phyloP scores from a whole-genome alignment of 1,140 invertebrate genomes.

The Lordiphosa stackelbergi region DNA sequence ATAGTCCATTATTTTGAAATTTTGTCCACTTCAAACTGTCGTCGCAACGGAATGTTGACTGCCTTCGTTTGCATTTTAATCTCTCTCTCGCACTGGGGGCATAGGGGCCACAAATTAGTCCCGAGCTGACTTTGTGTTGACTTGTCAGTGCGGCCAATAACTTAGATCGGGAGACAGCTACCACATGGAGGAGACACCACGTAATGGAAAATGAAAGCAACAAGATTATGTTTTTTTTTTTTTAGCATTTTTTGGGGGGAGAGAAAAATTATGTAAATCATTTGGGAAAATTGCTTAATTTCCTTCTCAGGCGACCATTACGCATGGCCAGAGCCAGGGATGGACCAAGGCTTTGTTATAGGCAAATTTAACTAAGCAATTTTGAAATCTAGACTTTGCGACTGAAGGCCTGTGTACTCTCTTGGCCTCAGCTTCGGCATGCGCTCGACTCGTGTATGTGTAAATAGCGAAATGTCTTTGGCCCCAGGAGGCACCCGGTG shows the following conservation, averaged over 20 bases:
- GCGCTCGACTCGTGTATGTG: no score
- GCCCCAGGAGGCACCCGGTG: no score
- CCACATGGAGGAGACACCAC: slow-evolving; percentile 7
- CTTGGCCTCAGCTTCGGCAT: no score
- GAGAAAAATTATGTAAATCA: slow-evolving; percentile 58
- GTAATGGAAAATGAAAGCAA: slow-evolving; percentile 55
- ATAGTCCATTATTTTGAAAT: slow-evolving; percentile 74
- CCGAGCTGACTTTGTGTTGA: slow-evolving; percentile 61
- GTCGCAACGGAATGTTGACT: slow-evolving; percentile 45
- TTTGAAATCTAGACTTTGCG: no score
- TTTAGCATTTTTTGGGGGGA: slow-evolving; percentile 12
- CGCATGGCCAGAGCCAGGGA: slow-evolving; percentile 11
- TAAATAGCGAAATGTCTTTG: no score
- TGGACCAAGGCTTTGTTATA: not conserved
- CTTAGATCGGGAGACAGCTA: slow-evolving; percentile 36
- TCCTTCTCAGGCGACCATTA: slow-evolving; percentile 9
- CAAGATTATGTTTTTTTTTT: slow-evolving; percentile 26
- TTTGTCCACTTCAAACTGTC: slow-evolving; percentile 72
- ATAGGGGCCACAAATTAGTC: slow-evolving; percentile 63
- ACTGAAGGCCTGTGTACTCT: no score
- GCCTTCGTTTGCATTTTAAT: slow-evolving; percentile 72
- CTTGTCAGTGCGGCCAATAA: slow-evolving; percentile 68
- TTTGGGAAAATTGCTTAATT: slow-evolving; percentile 58
- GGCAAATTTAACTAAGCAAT: no score
- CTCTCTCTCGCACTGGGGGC: slow-evolving; percentile 21